Percentiles rank a stretch among this genome's conserved stretches.
Evolutionary conservation across 2,113 vertebrate species (phyloP).

Genomic region (Gavia stellata): DNA sequence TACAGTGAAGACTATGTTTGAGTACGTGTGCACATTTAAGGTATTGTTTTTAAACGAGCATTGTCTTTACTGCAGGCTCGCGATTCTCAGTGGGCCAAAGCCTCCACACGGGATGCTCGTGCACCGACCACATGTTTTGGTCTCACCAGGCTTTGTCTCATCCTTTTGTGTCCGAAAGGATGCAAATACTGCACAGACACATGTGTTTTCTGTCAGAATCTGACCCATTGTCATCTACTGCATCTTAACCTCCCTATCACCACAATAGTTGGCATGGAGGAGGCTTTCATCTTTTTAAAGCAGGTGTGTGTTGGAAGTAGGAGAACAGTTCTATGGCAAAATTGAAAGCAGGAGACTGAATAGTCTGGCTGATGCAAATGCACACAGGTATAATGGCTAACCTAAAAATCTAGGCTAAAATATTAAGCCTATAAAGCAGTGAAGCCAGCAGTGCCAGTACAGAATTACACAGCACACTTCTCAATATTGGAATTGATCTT

Average conservation of each 20-base stretch:
- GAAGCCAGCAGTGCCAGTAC: neutral
- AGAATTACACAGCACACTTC: neutral
- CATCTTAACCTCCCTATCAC: neutral
- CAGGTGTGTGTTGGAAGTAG: neutral
- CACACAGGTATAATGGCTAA: neutral
- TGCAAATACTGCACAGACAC: neutral
- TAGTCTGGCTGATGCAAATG: neutral
- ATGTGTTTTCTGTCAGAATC: neutral
- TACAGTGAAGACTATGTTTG: neutral
- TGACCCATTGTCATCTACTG: neutral
- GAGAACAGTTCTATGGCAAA: neutral
- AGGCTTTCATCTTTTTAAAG: neutral
- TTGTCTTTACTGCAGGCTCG: neutral
- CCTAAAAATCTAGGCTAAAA: neutral
- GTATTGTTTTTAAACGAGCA: neutral
- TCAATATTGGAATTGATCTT: neutral
- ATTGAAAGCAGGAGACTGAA: neutral
- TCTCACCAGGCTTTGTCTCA: neutral
- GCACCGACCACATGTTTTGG: neutral
- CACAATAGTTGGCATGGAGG: neutral
- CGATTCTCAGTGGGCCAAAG: neutral
- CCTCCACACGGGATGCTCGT: accelerated
- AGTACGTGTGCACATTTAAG: neutral
- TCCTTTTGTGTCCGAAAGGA: neutral
- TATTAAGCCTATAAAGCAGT: neutral